Conservation (phyloP, 1,140 invertebrate species). For the Dendroctonus valens region DNA sequence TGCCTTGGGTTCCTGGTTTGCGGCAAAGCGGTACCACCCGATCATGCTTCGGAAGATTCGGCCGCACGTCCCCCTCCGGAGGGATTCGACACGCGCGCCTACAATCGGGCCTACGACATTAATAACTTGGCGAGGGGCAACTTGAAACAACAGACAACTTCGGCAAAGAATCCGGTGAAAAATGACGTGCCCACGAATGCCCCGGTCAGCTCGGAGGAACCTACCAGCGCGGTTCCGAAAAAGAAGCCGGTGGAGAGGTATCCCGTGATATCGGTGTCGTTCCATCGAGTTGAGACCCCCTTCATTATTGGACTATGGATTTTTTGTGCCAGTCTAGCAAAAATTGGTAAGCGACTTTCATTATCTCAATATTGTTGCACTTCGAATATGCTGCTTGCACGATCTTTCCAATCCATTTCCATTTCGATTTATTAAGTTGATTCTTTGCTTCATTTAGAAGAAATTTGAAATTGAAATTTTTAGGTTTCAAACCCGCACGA, state of each 20-base stretch:
- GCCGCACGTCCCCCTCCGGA: conserved; percentile 30
- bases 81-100: conserved; percentile 28
- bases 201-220: conserved; percentile 6
- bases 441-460: no score
- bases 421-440: no score
- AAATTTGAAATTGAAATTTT: no score
- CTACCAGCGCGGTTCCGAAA: conserved; percentile 16
- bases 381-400: no score
- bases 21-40: conserved; percentile 37
- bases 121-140: conserved; percentile 30
- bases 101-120: conserved; percentile 34
- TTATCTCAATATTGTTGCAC: no score
- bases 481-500: no score
- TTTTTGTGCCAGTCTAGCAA: conserved; percentile 88
- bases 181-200: conserved; percentile 28
- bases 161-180: conserved; percentile 10
- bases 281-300: conserved; percentile 83
- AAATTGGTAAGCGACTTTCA: conserved; percentile 80
- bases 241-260: conserved; percentile 55
- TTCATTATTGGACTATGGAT: conserved; percentile 95
- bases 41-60: conserved; percentile 40
- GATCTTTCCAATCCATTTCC: no score
- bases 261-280: conserved; percentile 79
- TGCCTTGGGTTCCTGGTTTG: conserved; percentile 31
- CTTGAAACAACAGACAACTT: conserved; percentile 33